A percentile compares a stretch with the other conserved stretches of the same genome.
phyloP scores from a whole-genome alignment of 1,140 invertebrate species.

The Ceratosolen fusciceps region DNA sequence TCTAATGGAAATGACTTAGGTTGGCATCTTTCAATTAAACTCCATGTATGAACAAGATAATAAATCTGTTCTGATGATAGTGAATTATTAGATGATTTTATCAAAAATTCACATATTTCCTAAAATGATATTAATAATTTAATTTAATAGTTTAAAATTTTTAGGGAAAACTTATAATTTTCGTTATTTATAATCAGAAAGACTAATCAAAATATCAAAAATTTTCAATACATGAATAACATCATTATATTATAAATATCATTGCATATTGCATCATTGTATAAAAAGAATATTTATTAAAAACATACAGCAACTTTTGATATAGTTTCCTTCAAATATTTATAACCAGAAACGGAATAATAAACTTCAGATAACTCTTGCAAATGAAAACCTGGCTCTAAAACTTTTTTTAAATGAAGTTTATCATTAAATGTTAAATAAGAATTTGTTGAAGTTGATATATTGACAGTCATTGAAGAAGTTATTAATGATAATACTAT shows the following conservation, averaged over 20 bases:
- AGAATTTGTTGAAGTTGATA: constrained; percentile 67
- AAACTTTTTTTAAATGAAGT: constrained; percentile 71
- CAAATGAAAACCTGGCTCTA: constrained; percentile 72
- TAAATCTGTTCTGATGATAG: constrained; percentile 72
- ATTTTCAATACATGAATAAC: constrained; percentile 56
- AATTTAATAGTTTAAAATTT: too few species aligned
- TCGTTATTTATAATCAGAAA: constrained; percentile 60
- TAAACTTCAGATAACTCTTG: constrained; percentile 71
- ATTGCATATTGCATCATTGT: constrained; percentile 23
- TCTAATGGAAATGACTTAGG: constrained; percentile 57
- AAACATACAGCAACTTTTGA: constrained; percentile 70
- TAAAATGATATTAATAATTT: constrained; percentile 54
- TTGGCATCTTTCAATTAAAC: constrained; percentile 69
- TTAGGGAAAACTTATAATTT: too few species aligned
- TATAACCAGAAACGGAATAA: constrained; percentile 74
- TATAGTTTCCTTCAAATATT: constrained; percentile 70
- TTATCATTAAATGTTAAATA: constrained; percentile 74
- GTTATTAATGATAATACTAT: constrained; percentile 43
- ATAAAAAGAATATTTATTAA: constrained; percentile 3
- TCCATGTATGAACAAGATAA: constrained; percentile 72
- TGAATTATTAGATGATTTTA: constrained; percentile 62
- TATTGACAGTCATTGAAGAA: constrained; percentile 51
- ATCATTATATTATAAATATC: constrained; percentile 61
- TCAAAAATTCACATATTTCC: constrained; percentile 73
- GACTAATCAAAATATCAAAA: constrained; percentile 69